phyloP scores from a whole-genome alignment of 2,797 vertebrate species.

The Coluber constrictor region DNA sequence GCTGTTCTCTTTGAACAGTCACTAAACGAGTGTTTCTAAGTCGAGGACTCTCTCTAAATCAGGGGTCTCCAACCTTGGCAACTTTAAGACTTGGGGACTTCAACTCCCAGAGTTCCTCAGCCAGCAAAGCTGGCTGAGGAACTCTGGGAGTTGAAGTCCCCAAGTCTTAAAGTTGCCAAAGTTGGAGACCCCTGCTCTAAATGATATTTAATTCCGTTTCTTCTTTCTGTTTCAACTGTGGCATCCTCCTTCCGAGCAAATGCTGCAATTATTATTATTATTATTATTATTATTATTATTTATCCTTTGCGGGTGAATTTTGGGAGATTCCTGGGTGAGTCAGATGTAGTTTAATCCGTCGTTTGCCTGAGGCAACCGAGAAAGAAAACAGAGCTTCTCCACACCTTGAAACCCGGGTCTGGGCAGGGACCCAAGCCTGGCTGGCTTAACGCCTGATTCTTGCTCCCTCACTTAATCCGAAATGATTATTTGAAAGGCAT shows the following conservation, averaged over 20 bases:
- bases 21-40: too few species aligned
- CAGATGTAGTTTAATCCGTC: not conserved
- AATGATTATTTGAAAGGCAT: constrained; percentile 30
- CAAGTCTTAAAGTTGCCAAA: too few species aligned
- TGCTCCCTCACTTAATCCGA: constrained; percentile 25
- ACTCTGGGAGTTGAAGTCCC: too few species aligned
- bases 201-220: not conserved
- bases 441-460: constrained; percentile 22
- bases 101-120: too few species aligned
- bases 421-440: constrained; percentile 44
- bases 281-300: not conserved
- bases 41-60: too few species aligned
- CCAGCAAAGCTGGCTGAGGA: too few species aligned
- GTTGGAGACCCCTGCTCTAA: too few species aligned
- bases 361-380: not conserved
- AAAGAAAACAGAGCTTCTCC: not conserved
- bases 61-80: too few species aligned
- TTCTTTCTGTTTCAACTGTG: not conserved
- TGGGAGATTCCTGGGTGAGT: not conserved
- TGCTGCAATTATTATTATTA: not conserved
- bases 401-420: not conserved
- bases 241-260: not conserved
- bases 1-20: too few species aligned
- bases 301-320: not conserved
- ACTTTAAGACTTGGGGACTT: too few species aligned